Evolutionary conservation across 2,888 invertebrate genomes (phyloP).

Genomic region (Parapristionchus giblindavisi): DNA sequence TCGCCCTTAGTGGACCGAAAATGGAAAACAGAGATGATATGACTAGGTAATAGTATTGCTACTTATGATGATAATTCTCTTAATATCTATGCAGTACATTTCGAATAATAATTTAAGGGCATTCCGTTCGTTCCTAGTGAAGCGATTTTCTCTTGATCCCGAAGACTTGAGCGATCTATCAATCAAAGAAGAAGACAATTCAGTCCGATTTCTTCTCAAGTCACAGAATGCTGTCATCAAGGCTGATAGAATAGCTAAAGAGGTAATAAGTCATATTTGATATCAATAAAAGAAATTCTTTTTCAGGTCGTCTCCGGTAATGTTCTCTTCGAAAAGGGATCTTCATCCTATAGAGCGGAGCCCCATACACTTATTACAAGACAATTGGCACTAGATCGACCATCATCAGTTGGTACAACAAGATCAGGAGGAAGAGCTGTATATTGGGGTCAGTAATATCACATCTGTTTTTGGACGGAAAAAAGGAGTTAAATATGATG

Average conservation of each 20-base stretch:
- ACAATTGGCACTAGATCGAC: slow-evolving; percentile 31
- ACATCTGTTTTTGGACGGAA: too few species aligned
- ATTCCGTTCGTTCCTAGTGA: not conserved
- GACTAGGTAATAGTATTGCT: not conserved
- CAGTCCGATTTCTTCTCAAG: slow-evolving; percentile 5
- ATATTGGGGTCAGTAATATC: slow-evolving; percentile 24
- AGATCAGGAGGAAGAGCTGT: not conserved
- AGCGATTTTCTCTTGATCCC: slow-evolving; percentile 15
- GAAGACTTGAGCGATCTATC: slow-evolving; percentile 13
- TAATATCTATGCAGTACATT: not conserved
- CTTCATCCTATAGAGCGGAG: slow-evolving; percentile 14
- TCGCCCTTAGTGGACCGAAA: slow-evolving; percentile 57
- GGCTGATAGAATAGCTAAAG: slow-evolving; percentile 24
- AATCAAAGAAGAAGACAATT: slow-evolving; percentile 26
- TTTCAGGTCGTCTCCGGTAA: slow-evolving; percentile 20
- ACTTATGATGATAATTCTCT: not conserved
- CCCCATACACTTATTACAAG: slow-evolving; percentile 22
- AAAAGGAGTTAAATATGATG: not conserved
- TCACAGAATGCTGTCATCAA: slow-evolving; percentile 32
- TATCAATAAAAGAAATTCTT: not conserved
- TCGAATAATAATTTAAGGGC: not conserved
- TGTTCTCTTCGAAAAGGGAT: not conserved
- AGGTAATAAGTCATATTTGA: not conserved
- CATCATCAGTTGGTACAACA: slow-evolving; percentile 4
- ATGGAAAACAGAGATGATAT: slow-evolving; percentile 41